Conservation (phyloP, 1,140 invertebrate species). For the Heliothis subflexa region DNA sequence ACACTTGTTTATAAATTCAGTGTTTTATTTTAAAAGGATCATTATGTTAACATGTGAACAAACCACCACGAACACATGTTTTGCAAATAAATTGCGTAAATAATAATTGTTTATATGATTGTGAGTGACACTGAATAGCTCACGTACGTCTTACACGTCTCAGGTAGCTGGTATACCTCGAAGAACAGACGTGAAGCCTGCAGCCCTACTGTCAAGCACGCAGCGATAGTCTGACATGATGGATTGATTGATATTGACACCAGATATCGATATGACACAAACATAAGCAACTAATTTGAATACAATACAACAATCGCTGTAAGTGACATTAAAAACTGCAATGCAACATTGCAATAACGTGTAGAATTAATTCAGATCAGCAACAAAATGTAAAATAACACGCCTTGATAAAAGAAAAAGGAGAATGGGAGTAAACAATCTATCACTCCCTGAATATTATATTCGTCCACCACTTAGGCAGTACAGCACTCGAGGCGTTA, state of each 20-base stretch:
- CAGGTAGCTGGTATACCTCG: neutral
- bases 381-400: constrained; percentile 1
- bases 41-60: too few species aligned
- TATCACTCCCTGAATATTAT: constrained; percentile 18
- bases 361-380: constrained; percentile 9
- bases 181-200: neutral
- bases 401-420: neutral
- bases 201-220: neutral
- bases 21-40: too few species aligned
- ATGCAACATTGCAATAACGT: neutral
- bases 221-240: constrained; percentile 1
- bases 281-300: constrained; percentile 19
- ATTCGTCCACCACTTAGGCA: constrained; percentile 35
- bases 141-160: too few species aligned
- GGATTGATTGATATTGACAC: constrained; percentile 39
- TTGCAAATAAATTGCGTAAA: too few species aligned
- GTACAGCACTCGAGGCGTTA: constrained; percentile 34
- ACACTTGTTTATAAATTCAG: too few species aligned
- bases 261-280: constrained; percentile 1
- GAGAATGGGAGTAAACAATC: constrained; percentile 32
- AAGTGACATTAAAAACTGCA: constrained; percentile 9
- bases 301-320: constrained; percentile 20
- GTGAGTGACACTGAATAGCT: neutral
- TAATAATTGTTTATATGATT: too few species aligned
- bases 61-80: too few species aligned